Evolutionary conservation across 2,113 vertebrate species (phyloP), one percentile per base, ranked within the genome.

Genomic region (Rhombomys opimus): DNA sequence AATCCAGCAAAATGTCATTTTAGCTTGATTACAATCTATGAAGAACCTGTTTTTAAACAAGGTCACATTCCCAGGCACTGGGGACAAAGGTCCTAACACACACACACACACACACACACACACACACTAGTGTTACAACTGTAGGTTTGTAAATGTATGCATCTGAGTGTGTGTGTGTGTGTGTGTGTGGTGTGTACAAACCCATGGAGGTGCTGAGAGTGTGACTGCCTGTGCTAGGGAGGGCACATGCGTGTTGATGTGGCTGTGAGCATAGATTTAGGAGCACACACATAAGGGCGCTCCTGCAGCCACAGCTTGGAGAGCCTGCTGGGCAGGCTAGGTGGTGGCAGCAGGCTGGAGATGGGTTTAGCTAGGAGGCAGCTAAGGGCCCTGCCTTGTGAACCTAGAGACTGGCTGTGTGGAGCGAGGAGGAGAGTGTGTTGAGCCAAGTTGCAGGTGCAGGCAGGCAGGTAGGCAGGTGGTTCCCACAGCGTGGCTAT

Each of bases 21-120:
- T 57, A 81, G 91, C n/a, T 85, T 84, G 75, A 88, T 80, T 73
- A n/a, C 73, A 61, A 50, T 25, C 30, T 63, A 30, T 5, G 15
- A 86, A 95, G 76, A 91, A 35, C 2, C 18, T 72, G n/a, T 93
- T 93, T 96, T 63, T 67, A 95, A 13, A 57, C 57, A 23, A 77
- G 15, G 38, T 59, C 82, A 61, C 2, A 59, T 89, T 90, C 41
- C 75, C 17, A 57, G 89, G 65, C 50, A 52, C 11, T 70, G 50
- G 52, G 20, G 59, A 17, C 35, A n/a, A 85, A 25, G 54, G 85
- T 52, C 13, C 54, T 70, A n/a, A 73, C 14, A 2, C 22, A 11
- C 41, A n/a, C 78, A 30, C 25, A 17, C n/a, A n/a, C 78, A 30
- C 25, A 17, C n/a, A n/a, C 78, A 73, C 18, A 2, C 22, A 11